Evolutionary conservation across 2,113 vertebrate species (phyloP).

Genomic region (Mustela nigripes): DNA sequence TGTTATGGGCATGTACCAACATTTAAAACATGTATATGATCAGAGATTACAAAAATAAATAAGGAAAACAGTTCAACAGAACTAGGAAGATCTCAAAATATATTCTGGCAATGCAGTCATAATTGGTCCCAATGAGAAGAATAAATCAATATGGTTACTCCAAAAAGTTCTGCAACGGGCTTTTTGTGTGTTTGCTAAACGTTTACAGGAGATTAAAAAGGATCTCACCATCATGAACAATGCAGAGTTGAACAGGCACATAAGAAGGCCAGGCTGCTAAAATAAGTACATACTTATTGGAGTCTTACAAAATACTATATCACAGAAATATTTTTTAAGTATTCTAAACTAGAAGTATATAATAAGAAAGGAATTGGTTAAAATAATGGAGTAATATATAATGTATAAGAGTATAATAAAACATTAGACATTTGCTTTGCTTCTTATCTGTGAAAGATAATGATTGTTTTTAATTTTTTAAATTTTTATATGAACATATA

Average conservation of each 20-base stretch:
- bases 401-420: not conserved
- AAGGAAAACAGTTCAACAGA: not conserved
- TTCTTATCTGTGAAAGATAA: not conserved
- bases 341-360: not conserved
- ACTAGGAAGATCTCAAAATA: not conserved
- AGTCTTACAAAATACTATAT: not conserved
- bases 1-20: not conserved
- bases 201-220: not conserved
- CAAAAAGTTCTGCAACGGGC: not conserved
- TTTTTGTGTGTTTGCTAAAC: not conserved
- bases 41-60: not conserved
- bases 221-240: not conserved
- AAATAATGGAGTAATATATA: not conserved
- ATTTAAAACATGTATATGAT: not conserved
- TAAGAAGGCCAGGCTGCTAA: not conserved
- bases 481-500: too few species aligned
- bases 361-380: not conserved
- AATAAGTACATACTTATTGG: not conserved
- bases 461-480: not conserved
- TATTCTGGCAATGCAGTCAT: not conserved
- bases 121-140: constrained; percentile 39
- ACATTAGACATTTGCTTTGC: not conserved
- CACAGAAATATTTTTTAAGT: not conserved
- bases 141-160: not conserved
- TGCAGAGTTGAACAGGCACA: not conserved